Evolutionary conservation across 2,113 vertebrate genomes (phyloP), one percentile per base, ranked within the genome.

Genomic region (Mixornis gularis): DNA sequence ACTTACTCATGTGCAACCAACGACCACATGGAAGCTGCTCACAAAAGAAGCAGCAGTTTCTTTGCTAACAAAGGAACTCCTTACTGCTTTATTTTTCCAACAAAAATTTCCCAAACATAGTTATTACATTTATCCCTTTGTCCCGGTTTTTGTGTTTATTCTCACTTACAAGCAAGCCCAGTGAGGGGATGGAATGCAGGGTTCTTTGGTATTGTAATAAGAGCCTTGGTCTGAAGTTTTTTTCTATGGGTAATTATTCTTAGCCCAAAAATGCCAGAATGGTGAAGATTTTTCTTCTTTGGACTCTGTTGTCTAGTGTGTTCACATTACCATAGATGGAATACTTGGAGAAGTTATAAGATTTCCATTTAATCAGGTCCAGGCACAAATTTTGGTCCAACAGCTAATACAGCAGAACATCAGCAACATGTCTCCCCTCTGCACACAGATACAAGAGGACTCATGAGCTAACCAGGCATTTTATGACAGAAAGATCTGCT

Each of bases 271-370:
- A 84, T 68, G 17, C 59, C 58, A 81, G 52, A 88, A 94, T 18
- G 20, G 18, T 64, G 32, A 86, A 81, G 38, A 46, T 90, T 86
- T 90, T 87, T 91, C 48, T 89, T 74, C 56, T 64, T 86, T 80
- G 77, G n/a, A 48, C 36, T 84, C 24, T 43, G 80, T 55, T 60
- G 46, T 90, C 44, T 79, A 48, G 36, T 48, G 32, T 68, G 55
- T 86, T 92, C 85, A 46, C 62, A 79, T 92, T 92, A 81, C 90
- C 73, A 84, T 79, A 95, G 77, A 95, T 89, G 93, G 95, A 94
- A 68, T 92, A 74, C 49, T 88, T 48, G 38, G 79, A 86, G 77
- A 76, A 79, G 29, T 81, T 68, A 13, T 55, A 80, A 80, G 51
- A 80, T 90, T 93, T 93, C 69, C 58, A 21, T 76, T 88, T 96